These are phyloP conservation scores for Trogon surrucura DNA, from an alignment of 2,113 vertebrate species.

Conservation along the genomic window DNA sequence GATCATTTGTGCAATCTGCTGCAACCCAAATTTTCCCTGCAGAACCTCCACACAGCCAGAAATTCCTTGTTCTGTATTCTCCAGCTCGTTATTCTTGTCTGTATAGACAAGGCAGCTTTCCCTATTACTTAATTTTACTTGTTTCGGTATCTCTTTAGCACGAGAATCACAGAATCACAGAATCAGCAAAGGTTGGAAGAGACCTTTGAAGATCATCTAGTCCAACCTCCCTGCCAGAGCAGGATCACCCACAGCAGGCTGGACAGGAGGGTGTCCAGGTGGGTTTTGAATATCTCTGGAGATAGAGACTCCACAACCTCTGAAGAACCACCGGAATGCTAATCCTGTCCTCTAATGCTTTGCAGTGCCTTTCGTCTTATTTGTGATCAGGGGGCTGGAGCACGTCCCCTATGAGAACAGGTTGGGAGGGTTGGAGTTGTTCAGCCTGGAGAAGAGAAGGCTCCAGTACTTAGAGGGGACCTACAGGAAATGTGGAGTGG, in stretches of 20 bases:
- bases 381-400: neutral
- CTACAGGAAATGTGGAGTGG: too few relatives aligned
- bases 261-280: too few relatives aligned
- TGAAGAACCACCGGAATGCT: neutral
- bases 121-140: neutral
- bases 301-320: too few relatives aligned
- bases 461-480: too few relatives aligned
- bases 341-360: neutral
- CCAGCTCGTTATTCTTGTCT: neutral
- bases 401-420: too few relatives aligned
- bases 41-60: neutral
- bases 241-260: too few relatives aligned
- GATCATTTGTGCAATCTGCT: neutral
- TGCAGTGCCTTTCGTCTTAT: neutral
- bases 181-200: too few relatives aligned
- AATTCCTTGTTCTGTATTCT: neutral
- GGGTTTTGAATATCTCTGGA: too few relatives aligned
- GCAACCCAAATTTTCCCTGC: neutral
- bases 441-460: too few relatives aligned
- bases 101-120: neutral
- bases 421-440: too few relatives aligned
- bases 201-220: too few relatives aligned
- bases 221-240: too few relatives aligned
- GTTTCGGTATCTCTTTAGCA: neutral
- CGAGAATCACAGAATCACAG: neutral